Evolutionary conservation across 2,888 invertebrate genomes (phyloP), one percentile per base, ranked within the genome.

Genomic region (Pandemis corylana): DNA sequence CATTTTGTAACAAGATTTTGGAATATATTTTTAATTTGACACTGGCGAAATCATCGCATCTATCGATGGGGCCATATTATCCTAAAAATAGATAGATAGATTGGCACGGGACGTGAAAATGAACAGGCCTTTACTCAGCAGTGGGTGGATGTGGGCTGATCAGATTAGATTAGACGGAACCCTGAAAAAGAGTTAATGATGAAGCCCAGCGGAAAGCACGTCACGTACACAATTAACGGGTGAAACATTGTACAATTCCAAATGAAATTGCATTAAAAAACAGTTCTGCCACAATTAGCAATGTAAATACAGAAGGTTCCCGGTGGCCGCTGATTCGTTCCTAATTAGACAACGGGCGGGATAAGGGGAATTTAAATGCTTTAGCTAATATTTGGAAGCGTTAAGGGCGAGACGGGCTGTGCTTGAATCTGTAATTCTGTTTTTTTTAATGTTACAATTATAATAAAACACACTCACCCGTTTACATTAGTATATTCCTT

Each of bases 301-400:
- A 73, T 73, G 73, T 69, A 73, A 73, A 73, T 69, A 68, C 53
- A 13, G 61, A 41, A 41, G 59, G 46, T 20, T 56, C 68, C 56
- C 15, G 36, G 46, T 36, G 56, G 41, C 64, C 66, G 71, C 20
- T 66, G 68, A 73, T 73, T 68, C 63, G 46, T 64, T 49, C 73
- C 73, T 73, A 73, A 73, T 73, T 73, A 73, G 64, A 73, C 49
- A 68, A 64, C 72, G 46, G 56, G 41, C 12, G 53, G 68, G 15
- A 63, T 59, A 73, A 73, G 59, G 68, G 68, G 68, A 42, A 73
- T 36, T 53, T 68, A 65, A 73, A 73, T 36, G 64, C 42, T 51
- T 73, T 3, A 28, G 64, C 59, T 64, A 64, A 73, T 73, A 73
- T 72, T 72, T 53, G 59, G 51, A 44, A 44, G 15, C 15, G 65